These are phyloP conservation scores for Monochamus saltuarius DNA, from an alignment of 1,140 invertebrate species.

Conservation along the genomic window DNA sequence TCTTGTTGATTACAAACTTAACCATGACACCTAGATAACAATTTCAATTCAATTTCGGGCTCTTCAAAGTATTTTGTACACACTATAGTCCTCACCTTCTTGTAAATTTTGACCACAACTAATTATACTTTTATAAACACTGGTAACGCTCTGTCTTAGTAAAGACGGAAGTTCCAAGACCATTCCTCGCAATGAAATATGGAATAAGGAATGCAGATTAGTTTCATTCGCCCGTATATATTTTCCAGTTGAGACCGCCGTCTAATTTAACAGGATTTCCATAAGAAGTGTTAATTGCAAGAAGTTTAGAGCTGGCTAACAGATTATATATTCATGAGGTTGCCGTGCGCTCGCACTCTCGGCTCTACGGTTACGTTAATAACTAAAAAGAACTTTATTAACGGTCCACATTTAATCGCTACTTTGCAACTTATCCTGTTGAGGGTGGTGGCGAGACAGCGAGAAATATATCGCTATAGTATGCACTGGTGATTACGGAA, in stretches of 20 bases:
- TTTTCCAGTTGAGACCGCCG: slow-evolving; percentile 33
- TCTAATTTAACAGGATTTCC: slow-evolving; percentile 44
- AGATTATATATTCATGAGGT: slow-evolving; percentile 20
- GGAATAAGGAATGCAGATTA: slow-evolving; percentile 42
- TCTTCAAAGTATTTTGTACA: too few relatives aligned
- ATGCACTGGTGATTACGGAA: too few relatives aligned
- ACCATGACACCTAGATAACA: too few relatives aligned
- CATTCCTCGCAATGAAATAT: slow-evolving; percentile 31
- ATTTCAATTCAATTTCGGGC: too few relatives aligned
- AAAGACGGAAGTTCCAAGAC: neutral
- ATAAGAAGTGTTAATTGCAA: slow-evolving; percentile 44
- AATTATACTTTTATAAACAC: too few relatives aligned
- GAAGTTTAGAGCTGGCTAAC: slow-evolving; percentile 9
- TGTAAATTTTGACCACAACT: too few relatives aligned
- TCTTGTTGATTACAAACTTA: too few relatives aligned
- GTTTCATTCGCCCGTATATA: slow-evolving; percentile 35
- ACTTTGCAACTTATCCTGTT: too few relatives aligned
- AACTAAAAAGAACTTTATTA: slow-evolving; percentile 16
- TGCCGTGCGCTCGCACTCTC: slow-evolving; percentile 2
- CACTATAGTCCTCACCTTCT: too few relatives aligned
- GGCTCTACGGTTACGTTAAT: slow-evolving; percentile 8
- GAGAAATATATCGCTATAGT: too few relatives aligned
- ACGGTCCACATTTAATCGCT: slow-evolving; percentile 15
- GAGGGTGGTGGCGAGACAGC: too few relatives aligned
- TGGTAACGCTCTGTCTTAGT: too few relatives aligned